Conservation (phyloP, 2,888 invertebrate genomes). For the Congeria kusceri region DNA sequence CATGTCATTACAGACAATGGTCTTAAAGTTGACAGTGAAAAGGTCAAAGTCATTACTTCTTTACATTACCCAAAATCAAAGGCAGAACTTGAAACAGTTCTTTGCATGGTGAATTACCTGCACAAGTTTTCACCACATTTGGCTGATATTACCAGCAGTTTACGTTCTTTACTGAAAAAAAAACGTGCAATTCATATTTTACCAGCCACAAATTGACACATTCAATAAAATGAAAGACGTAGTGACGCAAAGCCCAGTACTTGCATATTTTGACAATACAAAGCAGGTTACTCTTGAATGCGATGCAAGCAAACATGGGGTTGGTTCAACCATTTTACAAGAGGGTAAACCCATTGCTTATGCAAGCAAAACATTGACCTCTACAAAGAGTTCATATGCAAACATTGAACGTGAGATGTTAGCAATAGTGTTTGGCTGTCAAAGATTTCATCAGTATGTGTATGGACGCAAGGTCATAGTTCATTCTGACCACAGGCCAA, state of each 20-base stretch:
- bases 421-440: conserved; percentile 21
- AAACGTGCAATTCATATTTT: conserved; percentile 4
- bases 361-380: conserved; percentile 31
- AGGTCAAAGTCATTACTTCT: conserved; percentile 26
- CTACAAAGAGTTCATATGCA: conserved; percentile 63
- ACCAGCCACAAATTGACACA: conserved; percentile 2
- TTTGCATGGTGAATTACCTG: conserved; percentile 23
- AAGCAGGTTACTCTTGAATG: conserved; percentile 55
- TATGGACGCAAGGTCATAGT: conserved; percentile 39
- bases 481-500: conserved; percentile 25
- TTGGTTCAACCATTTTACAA: conserved; percentile 18
- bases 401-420: conserved; percentile 30
- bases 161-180: conserved; percentile 1
- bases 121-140: conserved; percentile 19
- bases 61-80: conserved; percentile 13
- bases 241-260: conserved; percentile 5
- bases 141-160: background rate
- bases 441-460: conserved; percentile 53
- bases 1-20: conserved; percentile 9
- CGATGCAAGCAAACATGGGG: conserved; percentile 40
- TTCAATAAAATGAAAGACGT: background rate
- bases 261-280: conserved; percentile 16
- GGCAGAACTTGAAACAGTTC: conserved; percentile 13
- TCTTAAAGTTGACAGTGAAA: conserved; percentile 6
- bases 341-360: no score